Conservation (phyloP, 2,888 invertebrate genomes). For the Germaria angustata region DNA sequence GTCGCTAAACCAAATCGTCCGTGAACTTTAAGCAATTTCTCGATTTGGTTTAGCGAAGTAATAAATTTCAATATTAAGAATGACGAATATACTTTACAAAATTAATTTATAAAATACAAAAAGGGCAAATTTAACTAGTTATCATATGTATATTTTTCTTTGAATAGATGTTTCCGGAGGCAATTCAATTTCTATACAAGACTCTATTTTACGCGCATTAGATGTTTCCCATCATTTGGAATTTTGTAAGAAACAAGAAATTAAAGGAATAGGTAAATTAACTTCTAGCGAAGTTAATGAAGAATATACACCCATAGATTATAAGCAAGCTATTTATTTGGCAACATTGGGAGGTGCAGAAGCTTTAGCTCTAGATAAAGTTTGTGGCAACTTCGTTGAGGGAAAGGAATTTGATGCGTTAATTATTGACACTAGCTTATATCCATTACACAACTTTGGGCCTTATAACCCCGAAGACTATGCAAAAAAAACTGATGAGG, state of each 20-base stretch:
- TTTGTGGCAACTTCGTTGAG: conserved; percentile 88
- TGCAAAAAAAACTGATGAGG: conserved; percentile 74
- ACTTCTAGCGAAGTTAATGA: conserved; percentile 53
- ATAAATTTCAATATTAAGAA: too few relatives aligned
- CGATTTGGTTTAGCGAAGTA: neutral
- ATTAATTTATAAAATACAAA: too few relatives aligned
- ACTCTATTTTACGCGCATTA: conserved; percentile 87
- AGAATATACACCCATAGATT: conserved; percentile 82
- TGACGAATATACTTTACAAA: too few relatives aligned
- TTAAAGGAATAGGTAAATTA: conserved; percentile 72
- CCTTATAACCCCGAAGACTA: conserved; percentile 69
- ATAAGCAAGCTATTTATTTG: conserved; percentile 89
- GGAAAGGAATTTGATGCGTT: conserved; percentile 95
- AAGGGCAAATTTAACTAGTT: too few relatives aligned
- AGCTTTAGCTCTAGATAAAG: conserved; percentile 87
- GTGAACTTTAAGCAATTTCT: too few relatives aligned
- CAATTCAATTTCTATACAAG: conserved; percentile 87
- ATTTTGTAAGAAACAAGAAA: conserved; percentile 80
- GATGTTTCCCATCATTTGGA: conserved; percentile 87
- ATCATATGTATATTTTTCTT: too few relatives aligned
- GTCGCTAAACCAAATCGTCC: too few relatives aligned
- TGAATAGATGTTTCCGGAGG: conserved; percentile 90
- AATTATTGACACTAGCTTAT: conserved; percentile 84
- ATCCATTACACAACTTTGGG: conserved; percentile 82
- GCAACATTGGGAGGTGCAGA: conserved; percentile 93